These are phyloP conservation scores for Ceratina australensis DNA, from an alignment of 1,140 invertebrate species.

Conservation along the genomic window DNA sequence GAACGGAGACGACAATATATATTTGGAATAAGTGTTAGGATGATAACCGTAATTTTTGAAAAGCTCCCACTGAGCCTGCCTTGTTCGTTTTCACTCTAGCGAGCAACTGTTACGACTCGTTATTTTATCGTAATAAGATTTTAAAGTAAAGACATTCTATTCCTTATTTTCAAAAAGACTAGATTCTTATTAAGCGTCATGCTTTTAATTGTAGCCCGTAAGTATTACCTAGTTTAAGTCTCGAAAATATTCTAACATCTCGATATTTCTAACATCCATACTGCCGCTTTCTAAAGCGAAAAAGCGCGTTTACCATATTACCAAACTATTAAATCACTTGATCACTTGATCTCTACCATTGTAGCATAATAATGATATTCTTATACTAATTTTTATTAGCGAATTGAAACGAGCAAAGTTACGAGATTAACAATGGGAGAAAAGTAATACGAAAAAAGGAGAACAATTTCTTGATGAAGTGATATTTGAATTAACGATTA, in stretches of 20 bases:
- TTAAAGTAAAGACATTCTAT: neutral
- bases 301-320: constrained; percentile 61
- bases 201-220: too few relatives aligned
- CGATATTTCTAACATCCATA: too few relatives aligned
- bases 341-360: constrained; percentile 77
- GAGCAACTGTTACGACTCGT: neutral
- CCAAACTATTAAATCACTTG: constrained; percentile 74
- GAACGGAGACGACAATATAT: constrained; percentile 59
- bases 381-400: constrained; percentile 74
- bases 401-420: constrained; percentile 65
- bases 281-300: constrained; percentile 54
- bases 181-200: too few relatives aligned
- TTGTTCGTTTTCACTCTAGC: constrained; percentile 21
- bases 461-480: constrained; percentile 56
- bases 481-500: constrained; percentile 54
- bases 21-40: constrained; percentile 51
- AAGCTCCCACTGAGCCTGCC: constrained; percentile 41
- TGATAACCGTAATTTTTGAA: constrained; percentile 45
- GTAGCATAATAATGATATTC: constrained; percentile 74
- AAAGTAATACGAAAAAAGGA: constrained; percentile 52
- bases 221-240: too few relatives aligned
- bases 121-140: neutral
- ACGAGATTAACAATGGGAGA: constrained; percentile 17
- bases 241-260: too few relatives aligned
- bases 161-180: too few relatives aligned